A percentile compares a stretch with the other conserved stretches of the same genome.
These are phyloP conservation scores for Drosophila tristis DNA, from an alignment of 1,140 invertebrate species.

Conservation along the genomic window DNA sequence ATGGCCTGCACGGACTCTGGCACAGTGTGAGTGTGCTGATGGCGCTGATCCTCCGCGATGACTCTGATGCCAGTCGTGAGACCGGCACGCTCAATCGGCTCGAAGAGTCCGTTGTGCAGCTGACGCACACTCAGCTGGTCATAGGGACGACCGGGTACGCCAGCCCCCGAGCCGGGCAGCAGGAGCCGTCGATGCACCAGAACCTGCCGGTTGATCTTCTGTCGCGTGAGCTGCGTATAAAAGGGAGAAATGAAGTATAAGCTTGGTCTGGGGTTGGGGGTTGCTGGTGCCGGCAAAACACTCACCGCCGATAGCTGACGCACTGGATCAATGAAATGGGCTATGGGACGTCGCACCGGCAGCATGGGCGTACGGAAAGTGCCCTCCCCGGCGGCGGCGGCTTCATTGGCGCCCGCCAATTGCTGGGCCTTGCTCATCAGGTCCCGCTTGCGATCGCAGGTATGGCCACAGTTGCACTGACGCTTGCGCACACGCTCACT, in stretches of 20 bases:
- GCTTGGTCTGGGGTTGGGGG: neutral
- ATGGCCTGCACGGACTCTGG: neutral
- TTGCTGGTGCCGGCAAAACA: neutral
- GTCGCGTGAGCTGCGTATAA: slow-evolving; percentile 59
- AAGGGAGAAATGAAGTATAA: neutral
- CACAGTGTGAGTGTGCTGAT: neutral
- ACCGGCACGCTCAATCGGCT: slow-evolving; percentile 50
- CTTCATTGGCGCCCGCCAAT: slow-evolving; percentile 35
- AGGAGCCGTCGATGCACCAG: slow-evolving; percentile 74
- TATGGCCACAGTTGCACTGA: slow-evolving; percentile 79
- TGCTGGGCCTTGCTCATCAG: slow-evolving; percentile 60
- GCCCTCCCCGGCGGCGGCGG: slow-evolving; percentile 22
- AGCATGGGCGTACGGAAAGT: slow-evolving; percentile 77
- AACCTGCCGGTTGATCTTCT: slow-evolving; percentile 71
- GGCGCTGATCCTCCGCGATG: neutral
- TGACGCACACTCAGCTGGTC: slow-evolving; percentile 61
- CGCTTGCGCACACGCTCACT: slow-evolving; percentile 78
- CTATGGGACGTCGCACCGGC: slow-evolving; percentile 67
- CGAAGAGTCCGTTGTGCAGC: slow-evolving; percentile 63
- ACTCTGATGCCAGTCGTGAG: neutral
- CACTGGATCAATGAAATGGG: slow-evolving; percentile 68
- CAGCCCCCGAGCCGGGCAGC: slow-evolving; percentile 34
- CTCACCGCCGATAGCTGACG: slow-evolving; percentile 63
- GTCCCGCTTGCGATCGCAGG: slow-evolving; percentile 74
- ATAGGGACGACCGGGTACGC: slow-evolving; percentile 43